These are phyloP conservation scores for Poeciliopsis gracilis DNA, from an alignment of 2,797 vertebrate species.

Conservation along the genomic window DNA sequence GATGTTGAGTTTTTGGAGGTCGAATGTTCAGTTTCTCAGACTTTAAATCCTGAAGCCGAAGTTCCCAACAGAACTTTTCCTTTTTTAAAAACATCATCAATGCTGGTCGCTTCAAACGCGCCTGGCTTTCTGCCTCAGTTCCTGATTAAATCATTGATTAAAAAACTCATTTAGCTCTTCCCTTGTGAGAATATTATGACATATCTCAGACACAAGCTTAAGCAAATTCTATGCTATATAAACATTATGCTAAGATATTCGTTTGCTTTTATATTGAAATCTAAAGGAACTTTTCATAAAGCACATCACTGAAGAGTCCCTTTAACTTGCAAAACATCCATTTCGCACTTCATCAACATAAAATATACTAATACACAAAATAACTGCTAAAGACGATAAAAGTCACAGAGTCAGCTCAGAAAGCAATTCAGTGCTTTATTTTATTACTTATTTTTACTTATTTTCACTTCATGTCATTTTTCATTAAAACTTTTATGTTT, in stretches of 20 bases:
- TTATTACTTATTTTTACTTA: too few species aligned
- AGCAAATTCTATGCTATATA: slow-evolving; percentile 26
- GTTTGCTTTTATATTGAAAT: slow-evolving; percentile 46
- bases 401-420: slow-evolving; percentile 15
- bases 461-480: too few species aligned
- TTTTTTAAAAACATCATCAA: neutral
- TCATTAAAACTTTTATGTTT: too few species aligned
- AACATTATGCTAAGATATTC: slow-evolving; percentile 47
- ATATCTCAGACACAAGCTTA: slow-evolving; percentile 41
- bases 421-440: slow-evolving; percentile 5
- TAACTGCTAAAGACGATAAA: slow-evolving; percentile 2
- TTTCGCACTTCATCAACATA: slow-evolving; percentile 38
- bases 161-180: neutral
- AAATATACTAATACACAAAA: slow-evolving; percentile 35
- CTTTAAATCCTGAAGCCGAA: neutral
- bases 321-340: slow-evolving; percentile 35
- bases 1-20: neutral
- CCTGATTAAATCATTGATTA: slow-evolving; percentile 3
- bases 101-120: neutral
- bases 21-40: neutral
- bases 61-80: neutral
- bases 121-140: neutral
- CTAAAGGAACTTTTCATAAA: slow-evolving; percentile 38
- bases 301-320: slow-evolving; percentile 48
- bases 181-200: slow-evolving; percentile 20